Percentiles rank a stretch among this genome's conserved stretches.
phyloP scores from a whole-genome alignment of 2,797 vertebrate species.

The Amblyraja radiata region DNA sequence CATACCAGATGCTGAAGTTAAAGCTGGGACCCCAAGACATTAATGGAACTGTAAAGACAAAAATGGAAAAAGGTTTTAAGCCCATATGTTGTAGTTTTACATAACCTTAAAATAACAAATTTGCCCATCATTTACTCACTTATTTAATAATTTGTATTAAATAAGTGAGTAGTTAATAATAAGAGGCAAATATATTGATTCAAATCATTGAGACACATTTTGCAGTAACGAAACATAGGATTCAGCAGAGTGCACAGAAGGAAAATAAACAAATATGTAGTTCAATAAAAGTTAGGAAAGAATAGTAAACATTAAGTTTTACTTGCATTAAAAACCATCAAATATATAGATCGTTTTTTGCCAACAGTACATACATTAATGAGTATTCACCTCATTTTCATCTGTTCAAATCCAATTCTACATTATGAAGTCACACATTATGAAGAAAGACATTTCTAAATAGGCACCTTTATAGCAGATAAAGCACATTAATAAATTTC shows the following conservation, averaged over 20 bases:
- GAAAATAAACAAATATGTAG: background rate
- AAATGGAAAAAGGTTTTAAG: slow-evolving; percentile 38
- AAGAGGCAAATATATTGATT: background rate
- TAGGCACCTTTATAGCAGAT: no score
- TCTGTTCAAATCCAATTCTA: no score
- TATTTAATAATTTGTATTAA: no score
- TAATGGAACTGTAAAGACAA: slow-evolving; percentile 75
- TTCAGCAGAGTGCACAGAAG: background rate
- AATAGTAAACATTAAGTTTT: background rate
- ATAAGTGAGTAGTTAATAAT: background rate
- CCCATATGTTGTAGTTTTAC: slow-evolving; percentile 24
- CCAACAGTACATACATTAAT: no score
- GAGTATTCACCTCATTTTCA: no score
- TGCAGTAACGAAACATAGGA: background rate
- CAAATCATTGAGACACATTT: background rate
- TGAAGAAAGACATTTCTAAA: no score
- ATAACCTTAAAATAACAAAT: background rate
- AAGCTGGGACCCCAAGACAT: slow-evolving; percentile 99
- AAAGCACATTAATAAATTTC: no score
- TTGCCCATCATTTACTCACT: background rate
- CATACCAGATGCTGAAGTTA: slow-evolving; percentile 99
- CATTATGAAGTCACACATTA: no score
- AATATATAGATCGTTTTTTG: no score
- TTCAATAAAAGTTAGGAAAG: background rate
- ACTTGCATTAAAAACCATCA: no score